Evolutionary conservation across 2,888 invertebrate genomes (phyloP), one percentile per base, ranked within the genome.

Genomic region (Mellilla xanthometata): DNA sequence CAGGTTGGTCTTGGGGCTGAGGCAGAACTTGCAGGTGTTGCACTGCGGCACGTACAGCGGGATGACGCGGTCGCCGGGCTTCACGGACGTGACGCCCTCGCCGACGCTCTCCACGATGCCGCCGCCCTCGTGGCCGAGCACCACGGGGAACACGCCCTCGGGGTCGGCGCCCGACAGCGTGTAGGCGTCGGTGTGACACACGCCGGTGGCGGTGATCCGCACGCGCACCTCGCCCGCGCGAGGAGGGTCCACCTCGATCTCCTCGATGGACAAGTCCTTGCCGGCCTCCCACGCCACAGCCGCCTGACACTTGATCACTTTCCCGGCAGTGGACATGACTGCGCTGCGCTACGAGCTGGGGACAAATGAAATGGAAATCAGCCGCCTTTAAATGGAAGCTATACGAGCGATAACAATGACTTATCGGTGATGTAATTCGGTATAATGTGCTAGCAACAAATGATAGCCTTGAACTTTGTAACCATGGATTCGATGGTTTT

Each of bases 21-120:
- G 93, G 82, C 99, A 99, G 81, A 97, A 99, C 78, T 99, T 97
- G 88, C 99, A 99, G 11, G 97, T 95, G 15, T 95, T 92, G 81
- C 99, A 99, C 84, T 99, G 99, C 0, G 99, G 99, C 48, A 98
- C 94, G 73, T 99, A 99, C 13, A 98, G 83, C 0, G 99, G 99
- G 53, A 99, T 93, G n/a, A 99, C 99, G 84, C 98, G 97, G 80
- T 99, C 99, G 76, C 98, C 98, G 24, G 94, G 91, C 68, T 95
- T 92, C 26, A 98, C 95, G 35, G 93, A 92, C 0, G 95, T 96
- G 0, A 99, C 99, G 10, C 95, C 97, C 68, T 95, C 95, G 0
- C 99, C 99, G 34, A 99, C 92, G 80, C 98, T 98, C 81, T 99
- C 99, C n/a, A 99, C 98, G 62, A 99, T 92, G 24, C 99, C 99